Evolutionary conservation across 1,140 invertebrate genomes (phyloP).

Genomic region (Drosophila busckii): DNA sequence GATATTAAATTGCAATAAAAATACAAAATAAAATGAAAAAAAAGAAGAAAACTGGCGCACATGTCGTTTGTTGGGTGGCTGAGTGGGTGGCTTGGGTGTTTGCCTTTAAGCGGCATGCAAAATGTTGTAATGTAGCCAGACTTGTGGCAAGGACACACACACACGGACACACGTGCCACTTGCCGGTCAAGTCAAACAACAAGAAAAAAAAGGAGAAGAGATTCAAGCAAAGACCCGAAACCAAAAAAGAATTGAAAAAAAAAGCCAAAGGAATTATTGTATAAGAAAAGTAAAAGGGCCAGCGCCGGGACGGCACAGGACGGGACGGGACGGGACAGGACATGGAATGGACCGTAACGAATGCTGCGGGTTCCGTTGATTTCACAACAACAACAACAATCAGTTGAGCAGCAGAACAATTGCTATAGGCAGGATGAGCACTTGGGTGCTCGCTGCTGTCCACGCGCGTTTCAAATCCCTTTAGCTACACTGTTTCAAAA

Average conservation of each 20-base stretch:
- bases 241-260: background rate
- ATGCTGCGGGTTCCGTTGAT: conserved; percentile 74
- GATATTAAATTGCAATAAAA: conserved; percentile 71
- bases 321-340: background rate
- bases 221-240: background rate
- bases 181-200: background rate
- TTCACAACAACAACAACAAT: conserved; percentile 27
- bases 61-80: conserved; percentile 63
- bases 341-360: conserved; percentile 56
- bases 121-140: conserved; percentile 56
- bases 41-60: conserved; percentile 34
- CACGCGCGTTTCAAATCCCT: conserved; percentile 76
- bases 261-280: conserved; percentile 7
- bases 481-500: conserved; percentile 76
- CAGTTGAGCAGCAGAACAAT: background rate
- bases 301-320: background rate
- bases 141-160: conserved; percentile 21
- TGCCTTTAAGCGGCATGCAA: conserved; percentile 26
- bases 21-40: conserved; percentile 7
- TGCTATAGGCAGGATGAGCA: background rate
- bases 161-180: background rate
- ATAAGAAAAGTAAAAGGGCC: conserved; percentile 40
- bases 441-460: conserved; percentile 8
- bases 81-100: conserved; percentile 1
- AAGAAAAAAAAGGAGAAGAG: conserved; percentile 30